phyloP scores from a whole-genome alignment of 2,888 invertebrate genomes.

The Tachystola acroxantha region DNA sequence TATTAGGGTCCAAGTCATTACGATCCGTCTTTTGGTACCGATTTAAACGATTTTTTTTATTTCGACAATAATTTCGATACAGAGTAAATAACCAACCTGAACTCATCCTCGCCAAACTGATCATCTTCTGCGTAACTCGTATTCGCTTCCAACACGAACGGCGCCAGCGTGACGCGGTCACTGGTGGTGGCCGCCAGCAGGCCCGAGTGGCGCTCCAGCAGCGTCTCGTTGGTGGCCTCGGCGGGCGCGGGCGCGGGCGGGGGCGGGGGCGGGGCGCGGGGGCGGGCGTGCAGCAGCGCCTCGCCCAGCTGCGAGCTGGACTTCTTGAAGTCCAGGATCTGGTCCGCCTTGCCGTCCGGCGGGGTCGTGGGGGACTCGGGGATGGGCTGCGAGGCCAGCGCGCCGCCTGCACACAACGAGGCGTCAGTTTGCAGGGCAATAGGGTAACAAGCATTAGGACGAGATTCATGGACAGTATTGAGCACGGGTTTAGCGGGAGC shows the following conservation, averaged over 20 bases:
- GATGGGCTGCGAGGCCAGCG: conserved; percentile 40
- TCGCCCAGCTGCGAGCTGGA: conserved; percentile 55
- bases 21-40: no score
- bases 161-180: no score
- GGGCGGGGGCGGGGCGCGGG: conserved; percentile 32
- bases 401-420: conserved; percentile 13
- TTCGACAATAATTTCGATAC: no score
- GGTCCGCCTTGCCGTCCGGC: conserved; percentile 44
- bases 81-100: no score
- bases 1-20: no score
- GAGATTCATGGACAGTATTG: conserved; percentile 62
- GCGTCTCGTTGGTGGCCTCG: neutral
- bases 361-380: conserved; percentile 55
- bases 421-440: neutral
- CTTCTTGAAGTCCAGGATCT: conserved; percentile 60
- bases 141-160: no score
- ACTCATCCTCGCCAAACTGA: no score
- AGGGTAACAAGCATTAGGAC: conserved; percentile 35
- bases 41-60: no score
- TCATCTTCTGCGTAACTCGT: no score
- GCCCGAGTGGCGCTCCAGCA: no score
- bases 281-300: conserved; percentile 45
- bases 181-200: no score
- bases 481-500: no score
- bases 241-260: neutral